Evolutionary conservation across 2,113 vertebrate species (phyloP).

Genomic region (Poeciliopsis occidentalis): DNA sequence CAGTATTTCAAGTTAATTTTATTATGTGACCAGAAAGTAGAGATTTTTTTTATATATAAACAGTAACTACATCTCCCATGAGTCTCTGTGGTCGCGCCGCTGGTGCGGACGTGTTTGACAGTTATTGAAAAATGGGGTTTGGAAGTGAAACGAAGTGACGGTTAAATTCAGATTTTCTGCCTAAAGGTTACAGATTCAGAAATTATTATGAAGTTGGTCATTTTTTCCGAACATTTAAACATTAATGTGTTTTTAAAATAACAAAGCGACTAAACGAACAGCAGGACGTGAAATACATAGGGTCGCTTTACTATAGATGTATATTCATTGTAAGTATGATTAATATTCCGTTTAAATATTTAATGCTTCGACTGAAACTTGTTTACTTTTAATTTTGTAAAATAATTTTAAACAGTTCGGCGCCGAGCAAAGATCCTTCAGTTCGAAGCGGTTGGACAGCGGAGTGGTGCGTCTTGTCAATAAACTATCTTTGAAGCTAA

Average conservation of each 20-base stretch:
- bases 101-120: constrained; percentile 72
- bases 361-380: too few relatives aligned
- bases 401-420: background rate
- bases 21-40: background rate
- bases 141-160: background rate
- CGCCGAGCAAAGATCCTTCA: background rate
- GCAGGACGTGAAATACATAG: rapidly evolving
- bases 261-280: background rate
- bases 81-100: constrained; percentile 8
- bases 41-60: background rate
- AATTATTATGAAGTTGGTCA: background rate
- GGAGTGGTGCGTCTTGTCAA: rapidly evolving
- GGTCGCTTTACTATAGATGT: background rate
- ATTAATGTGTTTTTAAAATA: background rate
- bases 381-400: background rate
- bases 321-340: background rate
- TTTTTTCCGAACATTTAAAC: too few relatives aligned
- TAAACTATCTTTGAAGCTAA: constrained; percentile 40
- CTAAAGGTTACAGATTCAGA: background rate
- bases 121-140: constrained; percentile 75
- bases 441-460: background rate
- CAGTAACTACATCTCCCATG: constrained; percentile 56
- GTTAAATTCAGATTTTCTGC: background rate
- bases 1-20: background rate
- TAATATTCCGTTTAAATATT: background rate